phyloP scores from a whole-genome alignment of 92 coral and sea anemone genomes.

The Porites evermanni region DNA sequence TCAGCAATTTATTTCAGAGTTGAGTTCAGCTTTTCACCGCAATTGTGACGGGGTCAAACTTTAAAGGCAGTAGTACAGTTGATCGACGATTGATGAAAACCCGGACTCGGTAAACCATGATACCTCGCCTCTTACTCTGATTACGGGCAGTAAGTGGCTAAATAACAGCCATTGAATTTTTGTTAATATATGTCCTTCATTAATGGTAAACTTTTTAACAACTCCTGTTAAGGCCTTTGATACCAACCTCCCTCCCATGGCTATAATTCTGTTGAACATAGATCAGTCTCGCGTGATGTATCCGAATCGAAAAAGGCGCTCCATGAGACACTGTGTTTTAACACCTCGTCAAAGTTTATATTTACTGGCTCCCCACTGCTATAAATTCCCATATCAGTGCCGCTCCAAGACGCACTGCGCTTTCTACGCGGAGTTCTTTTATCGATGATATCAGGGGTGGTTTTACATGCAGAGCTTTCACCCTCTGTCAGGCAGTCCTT shows the following conservation, averaged over 20 bases:
- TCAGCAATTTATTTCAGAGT: too few species aligned
- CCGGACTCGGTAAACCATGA: neutral
- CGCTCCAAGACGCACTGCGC: slow-evolving; percentile 48
- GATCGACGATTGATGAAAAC: neutral
- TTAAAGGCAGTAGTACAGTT: too few species aligned
- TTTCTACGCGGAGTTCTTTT: slow-evolving; percentile 14
- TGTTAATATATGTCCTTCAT: neutral
- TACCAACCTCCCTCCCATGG: slow-evolving; percentile 5
- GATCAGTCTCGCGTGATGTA: slow-evolving; percentile 33
- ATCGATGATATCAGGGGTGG: neutral
- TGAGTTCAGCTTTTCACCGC: too few species aligned
- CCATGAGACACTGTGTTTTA: slow-evolving; percentile 34
- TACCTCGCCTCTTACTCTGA: neutral
- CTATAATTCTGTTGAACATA: slow-evolving; percentile 46
- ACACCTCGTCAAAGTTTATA: slow-evolving; percentile 8
- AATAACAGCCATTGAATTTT: neutral
- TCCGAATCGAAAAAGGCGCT: slow-evolving; percentile 24
- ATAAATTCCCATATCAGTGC: neutral
- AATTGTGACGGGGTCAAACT: too few species aligned
- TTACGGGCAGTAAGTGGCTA: neutral
- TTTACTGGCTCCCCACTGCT: neutral
- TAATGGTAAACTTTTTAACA: neutral
- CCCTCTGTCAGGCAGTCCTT: neutral
- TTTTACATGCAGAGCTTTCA: neutral
- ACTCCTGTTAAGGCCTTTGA: neutral